A percentile compares a stretch with the other conserved stretches of the same genome.
phyloP scores from a whole-genome alignment of 1,140 invertebrate genomes.

The Drosophila guanche region DNA sequence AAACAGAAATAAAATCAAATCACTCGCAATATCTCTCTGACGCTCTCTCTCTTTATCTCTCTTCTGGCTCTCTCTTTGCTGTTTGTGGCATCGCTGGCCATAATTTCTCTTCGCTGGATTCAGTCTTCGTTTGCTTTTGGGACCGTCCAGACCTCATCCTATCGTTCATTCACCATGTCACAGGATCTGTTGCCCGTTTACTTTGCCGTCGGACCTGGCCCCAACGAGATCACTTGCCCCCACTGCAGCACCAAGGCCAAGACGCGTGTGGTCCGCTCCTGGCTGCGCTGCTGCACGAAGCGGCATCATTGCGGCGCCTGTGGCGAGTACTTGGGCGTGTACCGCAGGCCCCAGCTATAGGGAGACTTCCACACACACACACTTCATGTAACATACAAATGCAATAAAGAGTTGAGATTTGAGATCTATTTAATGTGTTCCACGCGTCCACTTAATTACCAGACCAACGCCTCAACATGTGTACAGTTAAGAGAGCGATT shows the following conservation, averaged over 20 bases:
- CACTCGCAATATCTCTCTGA: slow-evolving; percentile 6
- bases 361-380: slow-evolving; percentile 1
- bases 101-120: slow-evolving; percentile 12
- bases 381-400: not conserved
- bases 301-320: slow-evolving; percentile 75
- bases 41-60: not conserved
- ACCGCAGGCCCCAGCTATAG: slow-evolving; percentile 71
- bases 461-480: slow-evolving; percentile 24
- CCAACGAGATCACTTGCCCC: slow-evolving; percentile 76
- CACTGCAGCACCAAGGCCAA: slow-evolving; percentile 64
- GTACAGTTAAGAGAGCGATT: not conserved
- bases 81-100: not conserved
- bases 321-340: slow-evolving; percentile 79
- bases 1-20: slow-evolving; percentile 38
- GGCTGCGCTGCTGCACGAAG: slow-evolving; percentile 60
- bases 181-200: slow-evolving; percentile 62
- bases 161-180: slow-evolving; percentile 20
- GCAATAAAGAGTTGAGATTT: slow-evolving; percentile 22
- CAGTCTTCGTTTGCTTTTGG: slow-evolving; percentile 47
- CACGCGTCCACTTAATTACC: slow-evolving; percentile 28
- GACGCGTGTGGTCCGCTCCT: slow-evolving; percentile 62
- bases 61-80: slow-evolving; percentile 8
- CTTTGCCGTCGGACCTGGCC: slow-evolving; percentile 80
- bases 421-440: not conserved
- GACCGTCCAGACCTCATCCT: slow-evolving; percentile 24